phyloP scores from a whole-genome alignment of 64 coral and sea anemone species.

The Actinia equina region DNA sequence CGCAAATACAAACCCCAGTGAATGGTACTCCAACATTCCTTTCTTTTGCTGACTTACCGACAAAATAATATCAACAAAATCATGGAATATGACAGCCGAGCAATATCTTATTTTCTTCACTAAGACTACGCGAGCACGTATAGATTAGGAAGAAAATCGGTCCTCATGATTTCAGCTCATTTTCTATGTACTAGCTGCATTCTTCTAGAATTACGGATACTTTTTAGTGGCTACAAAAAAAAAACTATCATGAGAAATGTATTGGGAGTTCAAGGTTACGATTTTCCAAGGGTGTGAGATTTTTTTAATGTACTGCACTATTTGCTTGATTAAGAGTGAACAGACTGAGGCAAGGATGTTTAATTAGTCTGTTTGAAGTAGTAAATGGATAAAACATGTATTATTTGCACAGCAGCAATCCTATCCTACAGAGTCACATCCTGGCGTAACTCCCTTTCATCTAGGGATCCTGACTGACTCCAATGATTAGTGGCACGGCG shows the following conservation, averaged over 20 bases:
- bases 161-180: too few relatives aligned
- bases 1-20: not conserved
- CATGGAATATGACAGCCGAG: not conserved
- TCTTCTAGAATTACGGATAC: too few relatives aligned
- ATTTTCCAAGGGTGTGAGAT: too few relatives aligned
- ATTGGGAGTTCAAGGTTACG: too few relatives aligned
- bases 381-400: not conserved
- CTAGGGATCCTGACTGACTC: not conserved
- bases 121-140: too few relatives aligned
- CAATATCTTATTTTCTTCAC: too few relatives aligned
- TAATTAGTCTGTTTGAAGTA: not conserved
- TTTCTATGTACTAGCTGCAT: too few relatives aligned
- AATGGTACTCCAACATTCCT: not conserved
- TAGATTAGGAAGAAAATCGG: too few relatives aligned
- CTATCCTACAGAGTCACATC: not conserved
- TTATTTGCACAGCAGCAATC: not conserved
- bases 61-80: not conserved
- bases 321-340: not conserved
- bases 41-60: not conserved
- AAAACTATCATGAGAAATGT: too few relatives aligned
- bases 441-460: not conserved
- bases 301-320: too few relatives aligned
- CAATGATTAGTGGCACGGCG: too few relatives aligned
- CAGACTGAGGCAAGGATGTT: not conserved
- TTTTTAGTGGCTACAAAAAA: too few relatives aligned